Conservation (phyloP, 2,888 invertebrate genomes). For the Andricus curvator region DNA sequence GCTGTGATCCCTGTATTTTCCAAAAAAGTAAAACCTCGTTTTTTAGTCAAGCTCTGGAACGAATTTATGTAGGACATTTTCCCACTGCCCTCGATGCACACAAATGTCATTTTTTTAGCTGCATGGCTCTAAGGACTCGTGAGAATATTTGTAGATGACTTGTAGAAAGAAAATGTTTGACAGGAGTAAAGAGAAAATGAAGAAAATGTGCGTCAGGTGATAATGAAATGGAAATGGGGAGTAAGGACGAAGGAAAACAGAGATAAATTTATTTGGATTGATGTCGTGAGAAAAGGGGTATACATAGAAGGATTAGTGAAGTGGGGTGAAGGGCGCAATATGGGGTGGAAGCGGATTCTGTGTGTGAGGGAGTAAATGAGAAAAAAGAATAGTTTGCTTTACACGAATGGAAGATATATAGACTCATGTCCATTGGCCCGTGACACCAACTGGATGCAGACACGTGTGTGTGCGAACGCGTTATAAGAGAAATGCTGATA, state of each 20-base stretch:
- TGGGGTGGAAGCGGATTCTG: neutral
- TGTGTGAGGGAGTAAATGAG: neutral
- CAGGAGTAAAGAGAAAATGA: neutral
- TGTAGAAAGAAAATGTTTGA: neutral
- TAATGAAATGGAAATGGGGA: neutral
- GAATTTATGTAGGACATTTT: no score
- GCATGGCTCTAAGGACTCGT: neutral
- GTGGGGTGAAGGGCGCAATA: neutral
- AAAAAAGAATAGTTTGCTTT: neutral
- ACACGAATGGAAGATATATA: neutral
- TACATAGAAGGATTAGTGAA: neutral
- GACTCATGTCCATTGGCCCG: neutral
- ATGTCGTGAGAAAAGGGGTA: neutral
- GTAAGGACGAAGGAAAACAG: neutral
- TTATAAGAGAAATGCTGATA: neutral
- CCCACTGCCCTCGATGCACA: no score
- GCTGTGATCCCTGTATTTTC: no score
- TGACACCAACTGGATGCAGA: neutral
- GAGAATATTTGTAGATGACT: neutral
- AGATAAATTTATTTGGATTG: neutral
- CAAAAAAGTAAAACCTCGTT: no score
- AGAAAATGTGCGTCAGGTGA: neutral
- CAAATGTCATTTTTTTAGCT: no score
- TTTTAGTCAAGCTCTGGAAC: no score
- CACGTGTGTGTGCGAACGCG: neutral